Evolutionary conservation across 2,888 invertebrate genomes (phyloP).

Genomic region (Ypsolopha scabrella): DNA sequence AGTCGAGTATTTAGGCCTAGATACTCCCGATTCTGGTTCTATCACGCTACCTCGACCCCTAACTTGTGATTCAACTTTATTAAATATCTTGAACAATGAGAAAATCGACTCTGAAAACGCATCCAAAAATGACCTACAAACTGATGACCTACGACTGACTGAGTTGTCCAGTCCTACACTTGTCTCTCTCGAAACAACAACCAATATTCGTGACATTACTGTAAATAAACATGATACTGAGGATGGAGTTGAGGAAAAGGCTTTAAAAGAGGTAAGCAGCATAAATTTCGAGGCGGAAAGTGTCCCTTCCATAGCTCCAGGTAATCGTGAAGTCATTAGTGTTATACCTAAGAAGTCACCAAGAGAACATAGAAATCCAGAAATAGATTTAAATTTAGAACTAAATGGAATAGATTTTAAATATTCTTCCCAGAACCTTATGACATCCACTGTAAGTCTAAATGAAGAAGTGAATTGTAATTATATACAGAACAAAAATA

Average conservation of each 20-base stretch:
- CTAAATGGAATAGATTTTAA: too few species aligned
- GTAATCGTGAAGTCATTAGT: background rate
- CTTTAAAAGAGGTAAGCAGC: too few species aligned
- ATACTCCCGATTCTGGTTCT: slow-evolving; percentile 27
- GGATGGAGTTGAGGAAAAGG: background rate
- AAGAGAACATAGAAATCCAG: slow-evolving; percentile 2
- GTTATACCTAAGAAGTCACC: background rate
- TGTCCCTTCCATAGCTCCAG: too few species aligned
- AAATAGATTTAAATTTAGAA: slow-evolving; percentile 11
- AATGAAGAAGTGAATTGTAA: slow-evolving; percentile 21
- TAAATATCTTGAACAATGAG: slow-evolving; percentile 20
- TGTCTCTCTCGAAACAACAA: slow-evolving; percentile 18
- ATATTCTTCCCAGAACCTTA: slow-evolving; percentile 11
- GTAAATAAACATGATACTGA: slow-evolving; percentile 10
- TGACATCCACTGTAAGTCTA: slow-evolving; percentile 43
- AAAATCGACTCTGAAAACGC: slow-evolving; percentile 4
- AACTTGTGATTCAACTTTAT: slow-evolving; percentile 22
- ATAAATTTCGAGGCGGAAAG: background rate
- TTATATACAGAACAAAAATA: slow-evolving; percentile 13
- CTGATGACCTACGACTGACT: slow-evolving; percentile 19
- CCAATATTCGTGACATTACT: slow-evolving; percentile 11
- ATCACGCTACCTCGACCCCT: slow-evolving; percentile 10
- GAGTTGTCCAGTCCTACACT: slow-evolving; percentile 20
- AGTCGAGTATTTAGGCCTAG: slow-evolving; percentile 40
- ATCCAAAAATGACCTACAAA: slow-evolving; percentile 13